Evolutionary conservation across 1,140 invertebrate genomes (phyloP).

Genomic region (Patella vulgata): DNA sequence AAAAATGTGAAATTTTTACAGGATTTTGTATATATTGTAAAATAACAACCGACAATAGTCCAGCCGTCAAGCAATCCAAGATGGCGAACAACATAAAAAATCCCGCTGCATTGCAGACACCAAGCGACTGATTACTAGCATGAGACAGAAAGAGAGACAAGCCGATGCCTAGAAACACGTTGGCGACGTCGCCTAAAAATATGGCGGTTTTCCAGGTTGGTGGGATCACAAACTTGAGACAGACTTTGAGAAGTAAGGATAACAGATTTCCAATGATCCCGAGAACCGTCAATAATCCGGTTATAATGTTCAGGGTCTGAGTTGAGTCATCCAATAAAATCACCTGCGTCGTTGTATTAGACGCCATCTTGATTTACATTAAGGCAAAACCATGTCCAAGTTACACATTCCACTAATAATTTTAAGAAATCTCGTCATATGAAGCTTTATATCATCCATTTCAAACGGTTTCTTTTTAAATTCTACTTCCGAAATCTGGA

Average conservation of each 20-base stretch:
- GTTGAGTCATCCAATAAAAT: too few relatives aligned
- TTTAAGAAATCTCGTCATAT: too few relatives aligned
- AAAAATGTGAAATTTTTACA: conserved; percentile 25
- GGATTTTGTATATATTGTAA: conserved; percentile 35
- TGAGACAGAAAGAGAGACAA: conserved; percentile 33
- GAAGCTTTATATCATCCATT: too few relatives aligned
- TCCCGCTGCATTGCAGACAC: conserved; percentile 24
- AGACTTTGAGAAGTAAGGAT: conserved; percentile 25
- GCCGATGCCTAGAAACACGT: conserved; percentile 35
- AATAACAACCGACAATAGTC: conserved; percentile 13
- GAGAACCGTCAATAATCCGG: conserved; percentile 7
- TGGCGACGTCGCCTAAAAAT: conserved; percentile 31
- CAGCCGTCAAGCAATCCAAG: conserved; percentile 16
- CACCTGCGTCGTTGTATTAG: too few relatives aligned
- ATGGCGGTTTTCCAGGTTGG: conserved; percentile 41
- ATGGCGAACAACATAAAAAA: conserved; percentile 42
- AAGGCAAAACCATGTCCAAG: too few relatives aligned
- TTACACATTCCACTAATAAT: too few relatives aligned
- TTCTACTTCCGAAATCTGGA: too few relatives aligned
- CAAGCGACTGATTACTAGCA: conserved; percentile 11
- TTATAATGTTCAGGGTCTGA: too few relatives aligned
- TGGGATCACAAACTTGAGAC: conserved; percentile 35
- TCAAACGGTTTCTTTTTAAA: too few relatives aligned
- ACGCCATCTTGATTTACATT: too few relatives aligned
- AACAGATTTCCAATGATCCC: conserved; percentile 7